phyloP scores from a whole-genome alignment of 1,140 invertebrate species.

The Teleopsis dalmanni region DNA sequence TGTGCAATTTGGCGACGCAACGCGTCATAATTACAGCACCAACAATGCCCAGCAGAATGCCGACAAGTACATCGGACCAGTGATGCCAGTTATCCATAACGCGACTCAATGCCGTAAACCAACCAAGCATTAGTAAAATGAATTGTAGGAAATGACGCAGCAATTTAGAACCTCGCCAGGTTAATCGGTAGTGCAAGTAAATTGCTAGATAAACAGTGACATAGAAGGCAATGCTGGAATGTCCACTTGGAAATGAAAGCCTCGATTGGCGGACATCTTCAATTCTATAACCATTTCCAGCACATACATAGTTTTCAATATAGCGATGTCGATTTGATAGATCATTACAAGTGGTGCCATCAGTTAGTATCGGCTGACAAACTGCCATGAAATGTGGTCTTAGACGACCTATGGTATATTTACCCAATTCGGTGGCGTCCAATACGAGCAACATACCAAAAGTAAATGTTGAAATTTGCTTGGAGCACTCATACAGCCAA shows the following conservation, averaged over 20 bases:
- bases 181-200: constrained; percentile 71
- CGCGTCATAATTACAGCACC: constrained; percentile 28
- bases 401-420: constrained; percentile 85
- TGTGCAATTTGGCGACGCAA: constrained; percentile 27
- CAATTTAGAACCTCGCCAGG: constrained; percentile 64
- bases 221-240: constrained; percentile 70
- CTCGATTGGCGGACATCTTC: constrained; percentile 60
- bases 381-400: constrained; percentile 83
- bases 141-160: constrained; percentile 68
- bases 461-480: constrained; percentile 64
- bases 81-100: constrained; percentile 41
- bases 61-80: constrained; percentile 34
- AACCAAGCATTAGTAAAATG: constrained; percentile 50
- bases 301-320: constrained; percentile 58
- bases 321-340: constrained; percentile 54
- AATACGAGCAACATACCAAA: constrained; percentile 76
- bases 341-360: constrained; percentile 48
- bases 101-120: constrained; percentile 34
- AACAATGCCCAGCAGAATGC: constrained; percentile 24
- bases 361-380: constrained; percentile 55
- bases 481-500: constrained; percentile 62
- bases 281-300: constrained; percentile 46
- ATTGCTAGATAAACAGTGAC: constrained; percentile 72
- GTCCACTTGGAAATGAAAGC: constrained; percentile 74
- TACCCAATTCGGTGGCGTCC: constrained; percentile 79